phyloP scores from a whole-genome alignment of 2,888 invertebrate species.

The Digitonthophagus gazella region DNA sequence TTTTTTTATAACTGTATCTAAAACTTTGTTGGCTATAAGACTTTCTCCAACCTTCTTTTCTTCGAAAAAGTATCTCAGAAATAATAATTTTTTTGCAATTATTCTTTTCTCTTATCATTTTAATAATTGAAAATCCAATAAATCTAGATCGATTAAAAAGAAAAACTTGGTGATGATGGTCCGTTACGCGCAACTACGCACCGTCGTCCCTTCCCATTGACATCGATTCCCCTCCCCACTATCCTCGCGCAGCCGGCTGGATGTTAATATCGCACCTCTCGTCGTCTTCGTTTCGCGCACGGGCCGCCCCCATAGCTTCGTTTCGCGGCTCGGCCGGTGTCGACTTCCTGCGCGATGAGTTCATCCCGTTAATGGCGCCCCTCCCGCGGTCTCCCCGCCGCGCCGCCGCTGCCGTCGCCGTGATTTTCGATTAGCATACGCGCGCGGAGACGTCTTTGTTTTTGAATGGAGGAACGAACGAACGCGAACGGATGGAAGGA shows the following conservation, averaged over 20 bases:
- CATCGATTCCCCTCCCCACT: slow-evolving; percentile 8
- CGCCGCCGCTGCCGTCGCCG: not conserved
- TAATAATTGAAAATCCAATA: no score
- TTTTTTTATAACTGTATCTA: no score
- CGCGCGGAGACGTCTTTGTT: not conserved
- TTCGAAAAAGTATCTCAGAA: no score
- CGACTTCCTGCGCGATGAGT: slow-evolving; percentile 41
- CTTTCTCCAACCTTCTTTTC: no score
- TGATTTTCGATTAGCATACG: not conserved
- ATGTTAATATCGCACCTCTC: not conserved
- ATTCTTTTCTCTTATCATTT: not conserved
- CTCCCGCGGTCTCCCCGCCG: slow-evolving; percentile 1
- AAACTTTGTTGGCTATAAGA: no score
- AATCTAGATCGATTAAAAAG: no score
- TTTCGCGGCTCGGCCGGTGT: slow-evolving; percentile 33
- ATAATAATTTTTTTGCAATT: no score
- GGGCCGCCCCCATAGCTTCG: not conserved
- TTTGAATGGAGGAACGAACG: not conserved
- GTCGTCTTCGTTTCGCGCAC: not conserved
- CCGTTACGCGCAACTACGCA: not conserved
- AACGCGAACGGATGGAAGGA: not conserved
- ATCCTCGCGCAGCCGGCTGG: slow-evolving; percentile 5
- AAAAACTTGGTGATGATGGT: not conserved
- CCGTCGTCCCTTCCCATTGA: not conserved
- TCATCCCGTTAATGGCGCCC: slow-evolving; percentile 30